Percentiles rank a stretch among this genome's conserved stretches.
phyloP scores from a whole-genome alignment of 1,140 invertebrate genomes.

The Pemphigus obesinymphae region DNA sequence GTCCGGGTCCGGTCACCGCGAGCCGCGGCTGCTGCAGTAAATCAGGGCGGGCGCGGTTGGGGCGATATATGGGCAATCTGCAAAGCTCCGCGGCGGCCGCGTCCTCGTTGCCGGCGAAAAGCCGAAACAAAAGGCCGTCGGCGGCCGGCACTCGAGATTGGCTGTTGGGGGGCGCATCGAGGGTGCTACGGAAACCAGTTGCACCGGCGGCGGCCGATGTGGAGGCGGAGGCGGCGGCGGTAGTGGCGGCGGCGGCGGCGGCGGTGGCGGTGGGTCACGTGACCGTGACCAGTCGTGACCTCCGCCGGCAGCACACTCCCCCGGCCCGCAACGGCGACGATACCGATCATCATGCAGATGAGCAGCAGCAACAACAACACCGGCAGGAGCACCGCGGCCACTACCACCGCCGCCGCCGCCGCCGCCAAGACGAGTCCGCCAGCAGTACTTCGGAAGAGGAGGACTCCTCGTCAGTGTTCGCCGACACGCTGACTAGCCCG shows the following conservation, averaged over 20 bases:
- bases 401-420: neutral
- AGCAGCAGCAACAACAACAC: conserved; percentile 6
- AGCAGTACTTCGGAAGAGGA: conserved; percentile 36
- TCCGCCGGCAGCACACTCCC: conserved; percentile 15
- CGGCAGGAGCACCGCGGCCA: neutral
- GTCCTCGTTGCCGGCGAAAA: neutral
- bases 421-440: neutral
- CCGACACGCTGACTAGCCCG: conserved; percentile 44
- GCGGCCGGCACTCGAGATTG: conserved; percentile 17
- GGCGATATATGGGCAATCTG: conserved; percentile 26
- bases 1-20: too few species aligned
- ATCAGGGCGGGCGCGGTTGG: neutral
- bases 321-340: conserved; percentile 4
- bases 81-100: neutral
- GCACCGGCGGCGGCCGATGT: neutral
- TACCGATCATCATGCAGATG: conserved; percentile 33
- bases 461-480: conserved; percentile 42
- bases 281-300: conserved; percentile 38
- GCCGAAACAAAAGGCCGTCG: conserved; percentile 20
- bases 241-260: neutral
- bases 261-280: conserved; percentile 18
- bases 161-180: conserved; percentile 15
- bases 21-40: neutral
- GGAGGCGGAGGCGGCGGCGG: neutral
- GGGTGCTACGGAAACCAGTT: conserved; percentile 39